phyloP scores from a whole-genome alignment of 2,113 vertebrate species.

The Girardinichthys multiradiatus region DNA sequence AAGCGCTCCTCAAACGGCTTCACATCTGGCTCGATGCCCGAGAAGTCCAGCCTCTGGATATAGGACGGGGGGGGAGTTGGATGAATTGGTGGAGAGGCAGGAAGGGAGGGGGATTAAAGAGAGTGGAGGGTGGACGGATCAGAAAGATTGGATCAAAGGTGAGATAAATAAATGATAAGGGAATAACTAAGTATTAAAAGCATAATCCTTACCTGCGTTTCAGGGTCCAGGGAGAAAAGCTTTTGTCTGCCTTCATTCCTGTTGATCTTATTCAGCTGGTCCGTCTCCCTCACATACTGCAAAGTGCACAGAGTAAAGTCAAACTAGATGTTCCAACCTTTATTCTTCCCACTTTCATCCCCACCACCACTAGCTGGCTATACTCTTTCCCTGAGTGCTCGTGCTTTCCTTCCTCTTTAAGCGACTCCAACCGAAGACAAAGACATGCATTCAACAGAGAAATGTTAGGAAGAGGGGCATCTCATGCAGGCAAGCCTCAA shows the following conservation, averaged over 20 bases:
- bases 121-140: background rate
- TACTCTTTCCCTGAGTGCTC: too few species aligned
- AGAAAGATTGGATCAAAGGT: conserved; percentile 37
- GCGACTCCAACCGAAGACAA: background rate
- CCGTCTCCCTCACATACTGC: conserved; percentile 95
- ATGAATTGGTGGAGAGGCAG: background rate
- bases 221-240: conserved; percentile 92
- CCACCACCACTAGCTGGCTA: too few species aligned
- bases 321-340: background rate
- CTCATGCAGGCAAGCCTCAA: conserved; percentile 33
- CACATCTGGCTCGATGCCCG: conserved; percentile 93
- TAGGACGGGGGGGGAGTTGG: conserved; percentile 1
- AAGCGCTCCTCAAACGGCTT: conserved; percentile 95
- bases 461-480: conserved; percentile 5
- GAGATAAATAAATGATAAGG: conserved; percentile 35
- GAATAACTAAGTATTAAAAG: background rate
- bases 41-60: conserved; percentile 92
- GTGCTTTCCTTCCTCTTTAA: background rate
- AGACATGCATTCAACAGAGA: conserved; percentile 11
- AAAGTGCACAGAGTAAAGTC: conserved; percentile 12
- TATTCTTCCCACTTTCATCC: background rate
- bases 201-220: conserved; percentile 86
- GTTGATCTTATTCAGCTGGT: conserved; percentile 94
- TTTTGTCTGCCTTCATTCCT: conserved; percentile 93
- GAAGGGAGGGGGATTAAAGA: conserved; percentile 5